Percentiles rank a stretch among this genome's conserved stretches.
These are phyloP conservation scores for Heliocidaris tuberculata DNA, from an alignment of 35 echinoderm and acorn worm genomes.

Conservation along the genomic window DNA sequence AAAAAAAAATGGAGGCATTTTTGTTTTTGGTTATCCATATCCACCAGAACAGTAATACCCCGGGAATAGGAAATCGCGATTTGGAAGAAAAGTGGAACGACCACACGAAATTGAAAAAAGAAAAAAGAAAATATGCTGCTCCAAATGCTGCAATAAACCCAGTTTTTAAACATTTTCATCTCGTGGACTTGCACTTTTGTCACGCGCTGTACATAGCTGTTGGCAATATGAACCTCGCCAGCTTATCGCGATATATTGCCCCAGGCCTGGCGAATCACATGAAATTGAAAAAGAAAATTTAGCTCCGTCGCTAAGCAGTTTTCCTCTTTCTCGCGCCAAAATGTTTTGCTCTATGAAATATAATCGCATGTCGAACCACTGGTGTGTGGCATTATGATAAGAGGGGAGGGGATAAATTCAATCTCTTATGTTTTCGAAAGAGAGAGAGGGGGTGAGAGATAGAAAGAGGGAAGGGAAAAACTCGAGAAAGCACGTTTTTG, in stretches of 20 bases:
- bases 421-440: not conserved
- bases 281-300: not conserved
- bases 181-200: not conserved
- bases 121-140: not conserved
- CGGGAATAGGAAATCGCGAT: not conserved
- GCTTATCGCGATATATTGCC: not conserved
- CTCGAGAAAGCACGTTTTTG: not conserved
- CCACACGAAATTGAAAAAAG: not conserved
- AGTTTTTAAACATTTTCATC: not conserved
- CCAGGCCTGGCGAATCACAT: not conserved
- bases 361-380: conserved; percentile 15
- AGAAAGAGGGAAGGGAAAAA: not conserved
- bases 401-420: not conserved
- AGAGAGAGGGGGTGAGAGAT: not conserved
- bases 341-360: conserved; percentile 30
- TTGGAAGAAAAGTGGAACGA: not conserved
- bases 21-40: not conserved
- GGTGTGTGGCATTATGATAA: not conserved
- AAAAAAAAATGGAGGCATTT: not conserved
- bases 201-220: not conserved
- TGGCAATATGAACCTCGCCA: not conserved
- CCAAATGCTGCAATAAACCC: not conserved
- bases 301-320: not conserved
- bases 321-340: not conserved
- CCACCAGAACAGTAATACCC: not conserved